Evolutionary conservation across 64 coral and sea anemone species (phyloP), one percentile per base, ranked within the genome.

Genomic region (Dendrophyllia cribrosa): DNA sequence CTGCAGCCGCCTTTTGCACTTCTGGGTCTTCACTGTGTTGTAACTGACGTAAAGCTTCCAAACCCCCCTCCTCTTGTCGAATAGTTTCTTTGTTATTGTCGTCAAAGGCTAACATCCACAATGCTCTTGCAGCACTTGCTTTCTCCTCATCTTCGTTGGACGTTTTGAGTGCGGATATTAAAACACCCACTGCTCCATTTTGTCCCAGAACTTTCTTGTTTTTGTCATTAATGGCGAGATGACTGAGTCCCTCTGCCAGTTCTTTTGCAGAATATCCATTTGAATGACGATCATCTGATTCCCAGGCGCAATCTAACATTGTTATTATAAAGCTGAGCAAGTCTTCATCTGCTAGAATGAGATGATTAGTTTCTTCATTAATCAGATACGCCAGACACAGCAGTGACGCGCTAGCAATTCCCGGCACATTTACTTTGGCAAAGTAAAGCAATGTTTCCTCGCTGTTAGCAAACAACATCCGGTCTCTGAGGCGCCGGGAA

Each of bases 181-280:
- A 55, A 34, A 91, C 77, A 59, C 51, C 61, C 25, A 91, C 60
- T 25, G 76, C 89, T 82, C 89, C 89, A 46, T 79, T 82, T 0
- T 72, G 25, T 14, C 63, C 77, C 72, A 91, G 77, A 58, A 19
- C 82, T 79, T 6, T 71, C 51, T 91, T 91, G 51, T 91, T 91
- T 24, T 51, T 49, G 34, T 34, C 34, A 2, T 34, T 34, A 34
- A 34, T 34, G 34, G 34, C 34, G 34, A 34, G 34, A 34, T 34
- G 34, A 34, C 34, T 34, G 34, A 34, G 34, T 34, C 34, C 34
- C 34, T 34, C 34, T 34, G 34, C 34, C 34, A 34, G 34, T 2
- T 34, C 34, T 34, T 34, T 34, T 2, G 34, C 34, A 34, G 34
- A 34, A 34, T 1, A 34, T 34, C 34, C 34, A 34, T 34, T 34